Percentiles rank a stretch among this genome's conserved stretches.
Evolutionary conservation across 2,888 invertebrate genomes (phyloP).

Genomic region (Coecobrya sp.): DNA sequence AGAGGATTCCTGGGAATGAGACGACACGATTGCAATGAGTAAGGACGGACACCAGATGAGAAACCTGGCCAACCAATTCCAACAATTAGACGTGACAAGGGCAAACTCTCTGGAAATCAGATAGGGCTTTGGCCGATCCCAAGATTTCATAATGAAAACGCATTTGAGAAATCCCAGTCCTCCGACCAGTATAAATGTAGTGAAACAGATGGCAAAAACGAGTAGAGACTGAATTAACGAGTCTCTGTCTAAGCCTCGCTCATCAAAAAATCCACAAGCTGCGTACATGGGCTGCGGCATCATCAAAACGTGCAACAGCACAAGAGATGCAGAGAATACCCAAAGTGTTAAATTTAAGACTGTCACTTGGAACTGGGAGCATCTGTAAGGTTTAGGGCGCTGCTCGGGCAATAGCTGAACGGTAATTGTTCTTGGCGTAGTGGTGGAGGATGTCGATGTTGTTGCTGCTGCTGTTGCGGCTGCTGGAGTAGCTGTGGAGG

Average conservation of each 20-base stretch:
- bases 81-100: constrained; percentile 85
- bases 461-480: too few relatives aligned
- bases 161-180: constrained; percentile 86
- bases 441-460: not conserved
- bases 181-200: constrained; percentile 83
- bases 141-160: constrained; percentile 84
- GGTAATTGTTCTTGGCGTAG: constrained; percentile 29
- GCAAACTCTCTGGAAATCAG: constrained; percentile 86
- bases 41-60: constrained; percentile 85
- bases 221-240: constrained; percentile 83
- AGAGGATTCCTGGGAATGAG: constrained; percentile 77
- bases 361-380: constrained; percentile 88
- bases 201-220: constrained; percentile 81
- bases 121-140: constrained; percentile 85
- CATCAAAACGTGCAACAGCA: constrained; percentile 90
- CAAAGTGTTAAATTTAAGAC: constrained; percentile 89
- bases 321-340: constrained; percentile 89
- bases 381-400: constrained; percentile 73
- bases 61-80: constrained; percentile 85
- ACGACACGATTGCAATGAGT: constrained; percentile 78
- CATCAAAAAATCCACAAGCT: constrained; percentile 82
- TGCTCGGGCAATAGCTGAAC: constrained; percentile 55
- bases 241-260: constrained; percentile 73
- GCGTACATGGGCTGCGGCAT: constrained; percentile 87
- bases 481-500: too few relatives aligned